These are phyloP conservation scores for Cetoscarus ocellatus DNA, from an alignment of 2,797 vertebrate genomes.

Conservation along the genomic window DNA sequence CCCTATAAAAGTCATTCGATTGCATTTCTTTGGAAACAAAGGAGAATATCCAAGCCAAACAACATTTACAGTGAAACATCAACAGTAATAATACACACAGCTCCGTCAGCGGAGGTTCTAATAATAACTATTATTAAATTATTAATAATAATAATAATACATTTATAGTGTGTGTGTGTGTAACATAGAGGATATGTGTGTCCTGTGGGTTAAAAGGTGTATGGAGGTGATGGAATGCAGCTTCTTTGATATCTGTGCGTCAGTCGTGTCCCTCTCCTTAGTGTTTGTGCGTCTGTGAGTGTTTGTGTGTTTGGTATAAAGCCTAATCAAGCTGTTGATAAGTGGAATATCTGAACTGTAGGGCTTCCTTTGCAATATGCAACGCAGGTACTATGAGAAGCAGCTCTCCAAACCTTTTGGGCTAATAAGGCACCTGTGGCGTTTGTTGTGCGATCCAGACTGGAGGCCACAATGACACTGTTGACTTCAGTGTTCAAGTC, in stretches of 20 bases:
- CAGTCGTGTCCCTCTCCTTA: conserved; percentile 74
- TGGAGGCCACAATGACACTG: conserved; percentile 44
- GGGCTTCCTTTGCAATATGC: conserved; percentile 90
- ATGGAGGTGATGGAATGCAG: conserved; percentile 79
- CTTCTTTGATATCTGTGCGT: conserved; percentile 79
- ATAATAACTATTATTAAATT: conserved; percentile 70
- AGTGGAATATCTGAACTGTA: conserved; percentile 86
- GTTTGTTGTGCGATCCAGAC: conserved; percentile 51
- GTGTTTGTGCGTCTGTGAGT: conserved; percentile 78
- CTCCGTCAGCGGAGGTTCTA: conserved; percentile 58
- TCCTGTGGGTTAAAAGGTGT: conserved; percentile 76
- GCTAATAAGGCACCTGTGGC: conserved; percentile 64
- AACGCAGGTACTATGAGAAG: conserved; percentile 84
- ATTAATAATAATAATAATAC: conserved; percentile 69
- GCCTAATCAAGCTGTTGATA: conserved; percentile 83
- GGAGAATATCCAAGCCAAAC: conserved; percentile 84
- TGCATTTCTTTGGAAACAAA: conserved; percentile 73
- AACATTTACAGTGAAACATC: conserved; percentile 67
- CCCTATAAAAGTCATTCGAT: conserved; percentile 74
- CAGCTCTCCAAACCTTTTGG: conserved; percentile 75
- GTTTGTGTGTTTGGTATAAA: conserved; percentile 74
- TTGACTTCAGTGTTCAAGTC: conserved; percentile 33
- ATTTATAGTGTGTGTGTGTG: conserved; percentile 68
- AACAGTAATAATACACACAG: conserved; percentile 73
- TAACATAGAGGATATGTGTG: conserved; percentile 77